Conservation (phyloP, 2,888 invertebrate species). For the Ophion costatus region DNA sequence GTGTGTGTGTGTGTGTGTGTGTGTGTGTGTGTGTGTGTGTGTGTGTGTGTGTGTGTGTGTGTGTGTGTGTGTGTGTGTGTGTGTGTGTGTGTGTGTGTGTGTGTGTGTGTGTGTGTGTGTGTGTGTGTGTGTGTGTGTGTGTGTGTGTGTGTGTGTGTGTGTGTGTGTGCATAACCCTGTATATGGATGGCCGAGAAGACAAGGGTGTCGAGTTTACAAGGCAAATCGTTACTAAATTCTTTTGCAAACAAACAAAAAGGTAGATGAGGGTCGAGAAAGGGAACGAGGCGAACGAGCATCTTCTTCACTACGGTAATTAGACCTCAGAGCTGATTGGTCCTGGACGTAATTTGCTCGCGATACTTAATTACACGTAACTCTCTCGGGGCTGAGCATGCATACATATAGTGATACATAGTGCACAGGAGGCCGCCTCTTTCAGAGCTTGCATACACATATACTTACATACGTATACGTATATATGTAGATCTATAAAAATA, state of each 20-base stretch:
- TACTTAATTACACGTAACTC: constrained; percentile 78
- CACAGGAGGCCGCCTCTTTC: not conserved
- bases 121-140: not conserved
- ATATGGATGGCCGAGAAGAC: not conserved
- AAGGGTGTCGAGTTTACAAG: constrained; percentile 57
- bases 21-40: not conserved
- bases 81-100: not conserved
- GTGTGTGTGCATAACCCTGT: not conserved
- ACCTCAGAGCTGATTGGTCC: constrained; percentile 73
- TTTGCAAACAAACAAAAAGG: constrained; percentile 71
- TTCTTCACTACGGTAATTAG: constrained; percentile 74
- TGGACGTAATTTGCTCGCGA: constrained; percentile 73
- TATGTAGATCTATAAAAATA: no score
- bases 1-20: not conserved
- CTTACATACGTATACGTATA: no score
- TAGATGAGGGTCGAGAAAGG: constrained; percentile 25
- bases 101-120: not conserved
- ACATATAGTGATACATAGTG: constrained; percentile 22
- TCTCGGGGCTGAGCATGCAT: constrained; percentile 21
- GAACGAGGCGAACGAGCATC: constrained; percentile 68
- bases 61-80: not conserved
- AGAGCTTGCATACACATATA: not conserved
- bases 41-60: not conserved
- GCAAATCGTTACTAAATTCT: constrained; percentile 69
- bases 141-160: not conserved